Conservation (phyloP, 1,140 invertebrate species). For the Apis florea region DNA sequence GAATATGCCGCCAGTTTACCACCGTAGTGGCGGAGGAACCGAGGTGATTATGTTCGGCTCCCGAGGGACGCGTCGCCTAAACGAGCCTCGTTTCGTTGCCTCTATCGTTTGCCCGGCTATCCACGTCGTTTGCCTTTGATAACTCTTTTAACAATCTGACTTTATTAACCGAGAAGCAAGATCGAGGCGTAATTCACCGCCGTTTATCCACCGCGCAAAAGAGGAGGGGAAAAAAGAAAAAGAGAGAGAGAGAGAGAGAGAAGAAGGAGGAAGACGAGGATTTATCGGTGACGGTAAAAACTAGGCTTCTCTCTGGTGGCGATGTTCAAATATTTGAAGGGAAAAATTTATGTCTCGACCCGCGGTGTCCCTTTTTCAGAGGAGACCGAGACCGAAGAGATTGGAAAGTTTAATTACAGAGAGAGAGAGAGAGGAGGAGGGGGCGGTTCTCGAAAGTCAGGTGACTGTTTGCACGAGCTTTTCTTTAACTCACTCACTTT, state of each 20-base stretch:
- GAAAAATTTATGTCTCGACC: constrained; percentile 27
- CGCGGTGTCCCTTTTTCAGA: constrained; percentile 7
- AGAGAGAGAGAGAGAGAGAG: not conserved
- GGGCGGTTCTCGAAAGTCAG: not conserved
- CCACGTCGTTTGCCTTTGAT: constrained; percentile 18
- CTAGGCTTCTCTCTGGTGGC: constrained; percentile 12
- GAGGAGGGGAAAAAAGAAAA: not conserved
- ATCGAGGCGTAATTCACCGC: not conserved
- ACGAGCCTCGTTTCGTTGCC: constrained; percentile 5
- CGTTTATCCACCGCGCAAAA: not conserved
- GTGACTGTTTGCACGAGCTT: not conserved
- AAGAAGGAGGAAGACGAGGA: not conserved
- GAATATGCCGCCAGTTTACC: constrained; percentile 22
- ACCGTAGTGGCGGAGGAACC: not conserved
- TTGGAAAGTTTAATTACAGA: constrained; percentile 16
- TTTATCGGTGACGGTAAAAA: constrained; percentile 13
- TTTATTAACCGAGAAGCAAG: constrained; percentile 1
- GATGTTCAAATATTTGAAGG: constrained; percentile 59
- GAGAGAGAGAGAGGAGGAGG: no score
- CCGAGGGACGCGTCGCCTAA: constrained; percentile 24
- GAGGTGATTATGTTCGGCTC: constrained; percentile 24
- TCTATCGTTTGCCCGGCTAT: not conserved
- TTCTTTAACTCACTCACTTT: no score
- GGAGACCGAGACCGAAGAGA: not conserved
- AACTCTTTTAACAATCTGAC: constrained; percentile 31